Conservation (phyloP, 2,113 vertebrate species). For the Ramphastos sulfuratus region DNA sequence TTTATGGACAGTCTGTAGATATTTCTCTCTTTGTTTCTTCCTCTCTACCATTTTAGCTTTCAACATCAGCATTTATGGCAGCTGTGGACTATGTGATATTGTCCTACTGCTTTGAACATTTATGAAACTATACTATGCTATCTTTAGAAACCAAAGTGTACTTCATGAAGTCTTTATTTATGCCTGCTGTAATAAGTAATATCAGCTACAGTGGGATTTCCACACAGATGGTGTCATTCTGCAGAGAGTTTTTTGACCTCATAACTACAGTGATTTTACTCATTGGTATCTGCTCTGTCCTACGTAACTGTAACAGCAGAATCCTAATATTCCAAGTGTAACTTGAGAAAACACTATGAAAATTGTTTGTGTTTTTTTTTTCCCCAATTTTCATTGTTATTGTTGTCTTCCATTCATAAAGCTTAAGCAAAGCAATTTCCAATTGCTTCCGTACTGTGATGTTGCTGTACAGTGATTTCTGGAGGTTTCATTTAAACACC, state of each 20-base stretch:
- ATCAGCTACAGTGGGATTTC: background rate
- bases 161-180: background rate
- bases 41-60: background rate
- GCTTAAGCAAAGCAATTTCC: conserved; percentile 17
- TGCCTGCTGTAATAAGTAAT: background rate
- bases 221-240: background rate
- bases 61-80: background rate
- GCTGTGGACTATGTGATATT: background rate
- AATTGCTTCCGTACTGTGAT: conserved; percentile 12
- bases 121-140: background rate
- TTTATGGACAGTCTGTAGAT: background rate
- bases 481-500: background rate
- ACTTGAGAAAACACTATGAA: background rate
- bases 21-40: background rate
- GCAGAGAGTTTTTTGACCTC: background rate
- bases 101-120: background rate
- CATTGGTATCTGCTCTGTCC: background rate
- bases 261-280: background rate
- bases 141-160: fast-evolving
- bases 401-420: background rate
- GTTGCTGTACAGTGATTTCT: background rate
- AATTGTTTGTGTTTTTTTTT: fast-evolving
- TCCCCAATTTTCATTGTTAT: background rate
- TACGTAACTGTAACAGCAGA: background rate
- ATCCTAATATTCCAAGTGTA: background rate